These are phyloP conservation scores for Calameuta filiformis DNA, from an alignment of 2,888 invertebrate genomes.

Conservation along the genomic window DNA sequence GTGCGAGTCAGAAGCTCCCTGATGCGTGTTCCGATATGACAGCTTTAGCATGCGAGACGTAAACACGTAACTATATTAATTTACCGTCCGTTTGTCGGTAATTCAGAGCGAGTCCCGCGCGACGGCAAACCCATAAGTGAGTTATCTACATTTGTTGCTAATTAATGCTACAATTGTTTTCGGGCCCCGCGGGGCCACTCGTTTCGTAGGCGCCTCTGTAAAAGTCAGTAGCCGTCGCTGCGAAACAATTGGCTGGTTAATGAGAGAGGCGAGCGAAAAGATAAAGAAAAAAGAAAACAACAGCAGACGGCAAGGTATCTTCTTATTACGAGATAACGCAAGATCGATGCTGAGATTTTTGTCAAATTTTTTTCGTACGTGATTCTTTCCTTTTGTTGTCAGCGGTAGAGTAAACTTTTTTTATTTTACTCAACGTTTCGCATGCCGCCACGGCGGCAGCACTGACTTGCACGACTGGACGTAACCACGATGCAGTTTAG, in stretches of 20 bases:
- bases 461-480: constrained; percentile 20
- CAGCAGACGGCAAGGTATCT: neutral
- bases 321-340: neutral
- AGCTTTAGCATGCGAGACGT: neutral
- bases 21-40: neutral
- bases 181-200: neutral
- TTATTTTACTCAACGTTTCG: neutral
- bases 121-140: neutral
- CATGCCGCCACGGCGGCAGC: constrained; percentile 33
- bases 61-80: neutral
- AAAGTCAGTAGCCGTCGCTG: neutral
- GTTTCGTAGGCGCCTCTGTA: neutral
- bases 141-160: neutral
- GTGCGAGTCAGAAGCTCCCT: neutral
- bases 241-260: neutral
- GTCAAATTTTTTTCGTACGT: neutral
- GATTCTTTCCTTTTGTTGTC: neutral
- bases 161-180: neutral
- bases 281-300: neutral
- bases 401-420: neutral
- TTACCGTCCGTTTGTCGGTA: neutral
- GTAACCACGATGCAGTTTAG: constrained; percentile 26
- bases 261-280: neutral
- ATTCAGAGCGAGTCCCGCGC: neutral
- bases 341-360: neutral